phyloP scores from a whole-genome alignment of 2,797 vertebrate genomes.

The Hydrolagus colliei region DNA sequence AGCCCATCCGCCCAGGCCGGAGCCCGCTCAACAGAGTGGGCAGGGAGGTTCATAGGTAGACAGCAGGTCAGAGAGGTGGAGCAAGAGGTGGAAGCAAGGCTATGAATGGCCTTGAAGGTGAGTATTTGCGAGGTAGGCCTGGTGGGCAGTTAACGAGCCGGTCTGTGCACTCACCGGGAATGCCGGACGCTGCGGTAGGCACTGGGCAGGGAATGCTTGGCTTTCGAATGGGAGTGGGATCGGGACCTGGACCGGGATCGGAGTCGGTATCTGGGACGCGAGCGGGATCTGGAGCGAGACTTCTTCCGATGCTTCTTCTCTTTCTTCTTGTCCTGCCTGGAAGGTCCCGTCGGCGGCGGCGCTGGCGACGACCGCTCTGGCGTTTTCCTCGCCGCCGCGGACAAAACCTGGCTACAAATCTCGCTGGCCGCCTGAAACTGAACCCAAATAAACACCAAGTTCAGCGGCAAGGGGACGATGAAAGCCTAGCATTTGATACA shows the following conservation, averaged over 20 bases:
- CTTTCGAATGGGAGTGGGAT: constrained; percentile 63
- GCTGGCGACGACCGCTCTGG: constrained; percentile 32
- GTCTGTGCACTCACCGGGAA: constrained; percentile 65
- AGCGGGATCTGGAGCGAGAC: constrained; percentile 71
- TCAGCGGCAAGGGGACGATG: too few relatives aligned
- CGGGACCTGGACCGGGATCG: constrained; percentile 55
- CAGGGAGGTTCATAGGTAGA: too few relatives aligned
- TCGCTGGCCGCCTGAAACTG: background rate
- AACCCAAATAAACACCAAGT: too few relatives aligned
- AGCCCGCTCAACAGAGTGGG: too few relatives aligned
- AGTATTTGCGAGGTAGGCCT: too few relatives aligned
- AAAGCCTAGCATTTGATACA: too few relatives aligned
- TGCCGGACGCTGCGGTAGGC: constrained; percentile 78
- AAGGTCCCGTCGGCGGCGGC: constrained; percentile 32
- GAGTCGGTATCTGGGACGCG: constrained; percentile 61
- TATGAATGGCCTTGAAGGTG: too few relatives aligned
- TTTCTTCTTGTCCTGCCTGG: constrained; percentile 66
- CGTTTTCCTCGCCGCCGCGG: constrained; percentile 38
- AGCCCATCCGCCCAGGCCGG: too few relatives aligned
- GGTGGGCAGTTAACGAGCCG: too few relatives aligned
- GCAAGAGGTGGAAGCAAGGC: too few relatives aligned
- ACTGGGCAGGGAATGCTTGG: constrained; percentile 81
- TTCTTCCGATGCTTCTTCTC: constrained; percentile 87
- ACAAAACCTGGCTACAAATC: constrained; percentile 35
- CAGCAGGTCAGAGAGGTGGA: too few relatives aligned